These are phyloP conservation scores for Centropyge bicolor DNA, from an alignment of 2,797 vertebrate species.

Conservation along the genomic window DNA sequence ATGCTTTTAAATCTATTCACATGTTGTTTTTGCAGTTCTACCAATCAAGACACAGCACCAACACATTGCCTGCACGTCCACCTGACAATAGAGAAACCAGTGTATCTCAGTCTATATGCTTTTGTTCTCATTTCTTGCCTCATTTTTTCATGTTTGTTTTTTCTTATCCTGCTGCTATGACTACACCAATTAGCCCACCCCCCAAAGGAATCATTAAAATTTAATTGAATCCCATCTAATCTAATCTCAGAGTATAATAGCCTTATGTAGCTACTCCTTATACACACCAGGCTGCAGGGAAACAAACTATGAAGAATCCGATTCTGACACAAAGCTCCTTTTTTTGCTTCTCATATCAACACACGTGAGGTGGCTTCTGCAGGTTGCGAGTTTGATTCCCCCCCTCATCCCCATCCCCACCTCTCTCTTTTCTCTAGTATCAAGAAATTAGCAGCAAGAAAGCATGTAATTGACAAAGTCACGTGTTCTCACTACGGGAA, in stretches of 20 bases:
- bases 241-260: constrained; percentile 64
- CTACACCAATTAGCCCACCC: constrained; percentile 41
- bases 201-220: constrained; percentile 56
- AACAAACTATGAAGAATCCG: neutral
- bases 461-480: constrained; percentile 97
- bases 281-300: constrained; percentile 18
- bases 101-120: constrained; percentile 4
- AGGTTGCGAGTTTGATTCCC: constrained; percentile 46
- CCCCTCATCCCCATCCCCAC: no score
- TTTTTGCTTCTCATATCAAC: neutral
- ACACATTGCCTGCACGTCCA: neutral
- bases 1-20: neutral
- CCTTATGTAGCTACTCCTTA: constrained; percentile 34
- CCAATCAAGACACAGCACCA: neutral
- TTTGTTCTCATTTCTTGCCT: constrained; percentile 35
- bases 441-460: constrained; percentile 89
- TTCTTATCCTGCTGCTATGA: constrained; percentile 40
- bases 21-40: neutral
- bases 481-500: constrained; percentile 91
- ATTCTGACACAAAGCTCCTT: neutral
- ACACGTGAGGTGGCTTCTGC: neutral
- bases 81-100: neutral
- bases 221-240: constrained; percentile 68
- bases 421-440: constrained; percentile 13
- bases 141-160: constrained; percentile 28